Base-by-base conservation (phyloP, 2,797 vertebrate species). In the Sebastes nivosus region DNA sequence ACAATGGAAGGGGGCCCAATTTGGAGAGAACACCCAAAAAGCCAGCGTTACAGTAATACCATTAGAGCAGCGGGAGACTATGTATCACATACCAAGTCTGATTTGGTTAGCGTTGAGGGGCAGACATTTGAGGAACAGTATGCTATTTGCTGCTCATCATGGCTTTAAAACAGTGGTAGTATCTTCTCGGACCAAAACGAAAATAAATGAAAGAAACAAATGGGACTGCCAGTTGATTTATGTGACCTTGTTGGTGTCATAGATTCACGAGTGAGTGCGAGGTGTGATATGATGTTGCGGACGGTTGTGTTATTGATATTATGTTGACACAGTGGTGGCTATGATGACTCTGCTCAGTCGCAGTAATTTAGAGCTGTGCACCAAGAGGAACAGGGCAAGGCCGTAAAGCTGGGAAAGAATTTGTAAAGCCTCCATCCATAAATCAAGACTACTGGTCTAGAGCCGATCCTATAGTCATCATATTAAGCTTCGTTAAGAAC, bases 291-390 rank as follows among this genome's bases (percentile, higher is more conserved):
- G 5, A 24, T 67, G 54, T 64, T 72, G 16, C 2, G 36, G 36
- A 36, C 36, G 1, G 50, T 75, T 75, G 67, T 80, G 67, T 63
- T 87, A 76, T 60, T 81, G 78, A 81, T 86, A 72, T 74, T 24
- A 30, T 74, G 29, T 67, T 75, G 76, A 82, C 85, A 74, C 66
- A 50, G 50, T 55, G 69, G 25, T 10, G 67, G 46, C 42, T 18
- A 9, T 42, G 78, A 58, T 59, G 75, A 73, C 72, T 80, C 60
- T 27, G 58, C 81, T 69, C 64, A 25, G 57, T 77, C 70, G 34
- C 22, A 20, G 68, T 74, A 74, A 87, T 85, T 79, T 80, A 79
- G 14, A 77, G 67, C 72, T 29, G 22, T 22, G 60, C 65, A 36
- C 65, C 57, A 25, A 32, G 55, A 82, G 57, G 61, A 59, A 32